Percentiles rank a stretch among this genome's conserved stretches.
Conservation (phyloP, 1,140 invertebrate species). For the Neuroterus valhalla region DNA sequence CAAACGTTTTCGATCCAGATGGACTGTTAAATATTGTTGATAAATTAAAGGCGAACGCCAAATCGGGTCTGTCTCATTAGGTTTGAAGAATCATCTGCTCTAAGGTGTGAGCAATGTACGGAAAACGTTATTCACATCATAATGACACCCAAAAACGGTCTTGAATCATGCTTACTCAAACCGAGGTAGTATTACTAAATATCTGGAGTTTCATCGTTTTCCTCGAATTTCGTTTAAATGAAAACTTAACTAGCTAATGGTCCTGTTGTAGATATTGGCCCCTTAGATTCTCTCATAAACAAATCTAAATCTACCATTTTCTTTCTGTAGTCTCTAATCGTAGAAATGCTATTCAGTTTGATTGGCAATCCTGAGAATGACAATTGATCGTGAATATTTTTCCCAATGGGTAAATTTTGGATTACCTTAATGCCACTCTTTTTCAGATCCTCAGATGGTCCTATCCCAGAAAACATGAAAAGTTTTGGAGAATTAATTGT, state of each 20-base stretch:
- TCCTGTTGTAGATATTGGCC: slow-evolving; percentile 64
- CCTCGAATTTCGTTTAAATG: slow-evolving; percentile 58
- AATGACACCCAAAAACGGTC: slow-evolving; percentile 26
- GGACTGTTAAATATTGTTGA: slow-evolving; percentile 75
- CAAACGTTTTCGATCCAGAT: slow-evolving; percentile 67
- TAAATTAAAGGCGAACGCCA: slow-evolving; percentile 77
- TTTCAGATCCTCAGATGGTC: slow-evolving; percentile 72
- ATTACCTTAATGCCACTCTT: slow-evolving; percentile 72
- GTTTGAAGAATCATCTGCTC: slow-evolving; percentile 73
- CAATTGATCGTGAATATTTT: slow-evolving; percentile 81
- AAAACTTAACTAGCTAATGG: slow-evolving; percentile 59
- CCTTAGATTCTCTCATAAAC: slow-evolving; percentile 43
- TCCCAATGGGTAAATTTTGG: slow-evolving; percentile 80
- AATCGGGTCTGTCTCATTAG: slow-evolving; percentile 75
- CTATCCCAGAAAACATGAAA: slow-evolving; percentile 78
- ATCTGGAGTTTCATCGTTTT: slow-evolving; percentile 73
- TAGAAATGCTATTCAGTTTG: slow-evolving; percentile 73
- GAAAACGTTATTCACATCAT: slow-evolving; percentile 66
- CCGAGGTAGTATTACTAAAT: slow-evolving; percentile 58
- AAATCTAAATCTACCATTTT: slow-evolving; percentile 74
- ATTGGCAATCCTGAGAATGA: slow-evolving; percentile 77
- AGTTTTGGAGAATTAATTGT: too few relatives aligned
- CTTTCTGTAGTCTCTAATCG: slow-evolving; percentile 67
- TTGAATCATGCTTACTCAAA: not conserved
- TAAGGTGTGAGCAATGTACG: slow-evolving; percentile 74